These are phyloP conservation scores for Arothron firmamentum DNA, from an alignment of 2,113 vertebrate species.

Conservation along the genomic window DNA sequence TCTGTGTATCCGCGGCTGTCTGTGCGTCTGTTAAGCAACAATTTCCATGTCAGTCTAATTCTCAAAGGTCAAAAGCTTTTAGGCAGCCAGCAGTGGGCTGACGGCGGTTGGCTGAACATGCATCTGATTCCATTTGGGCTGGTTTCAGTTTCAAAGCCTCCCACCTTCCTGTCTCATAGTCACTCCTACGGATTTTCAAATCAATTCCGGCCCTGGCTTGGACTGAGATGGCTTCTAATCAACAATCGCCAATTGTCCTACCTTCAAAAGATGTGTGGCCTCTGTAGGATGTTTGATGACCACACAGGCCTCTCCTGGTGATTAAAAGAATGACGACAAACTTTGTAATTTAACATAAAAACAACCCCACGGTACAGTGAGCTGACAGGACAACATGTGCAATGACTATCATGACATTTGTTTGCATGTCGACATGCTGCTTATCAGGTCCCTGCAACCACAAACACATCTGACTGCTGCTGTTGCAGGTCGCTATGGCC, in stretches of 20 bases:
- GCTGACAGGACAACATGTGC: slow-evolving; percentile 25
- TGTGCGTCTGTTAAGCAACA: slow-evolving; percentile 41
- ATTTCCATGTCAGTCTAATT: slow-evolving; percentile 62
- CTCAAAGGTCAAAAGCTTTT: slow-evolving; percentile 65
- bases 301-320: slow-evolving; percentile 34
- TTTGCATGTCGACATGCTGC: slow-evolving; percentile 43
- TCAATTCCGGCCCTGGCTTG: slow-evolving; percentile 26
- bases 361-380: slow-evolving; percentile 36
- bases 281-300: slow-evolving; percentile 34
- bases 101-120: slow-evolving; percentile 59
- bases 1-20: background rate
- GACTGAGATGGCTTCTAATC: slow-evolving; percentile 36
- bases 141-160: slow-evolving; percentile 71
- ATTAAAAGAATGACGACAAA: slow-evolving; percentile 23
- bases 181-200: slow-evolving; percentile 64
- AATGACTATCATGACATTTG: slow-evolving; percentile 44
- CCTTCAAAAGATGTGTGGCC: slow-evolving; percentile 16
- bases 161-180: slow-evolving; percentile 69
- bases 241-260: slow-evolving; percentile 36
- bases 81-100: slow-evolving; percentile 55
- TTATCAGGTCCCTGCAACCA: slow-evolving; percentile 58
- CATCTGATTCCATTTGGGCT: slow-evolving; percentile 64
- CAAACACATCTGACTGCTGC: slow-evolving; percentile 36
- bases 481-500: slow-evolving; percentile 53
- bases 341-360: too few species aligned